These are phyloP conservation scores for Eurystomus gularis DNA, from an alignment of 2,113 vertebrate genomes.

Conservation along the genomic window DNA sequence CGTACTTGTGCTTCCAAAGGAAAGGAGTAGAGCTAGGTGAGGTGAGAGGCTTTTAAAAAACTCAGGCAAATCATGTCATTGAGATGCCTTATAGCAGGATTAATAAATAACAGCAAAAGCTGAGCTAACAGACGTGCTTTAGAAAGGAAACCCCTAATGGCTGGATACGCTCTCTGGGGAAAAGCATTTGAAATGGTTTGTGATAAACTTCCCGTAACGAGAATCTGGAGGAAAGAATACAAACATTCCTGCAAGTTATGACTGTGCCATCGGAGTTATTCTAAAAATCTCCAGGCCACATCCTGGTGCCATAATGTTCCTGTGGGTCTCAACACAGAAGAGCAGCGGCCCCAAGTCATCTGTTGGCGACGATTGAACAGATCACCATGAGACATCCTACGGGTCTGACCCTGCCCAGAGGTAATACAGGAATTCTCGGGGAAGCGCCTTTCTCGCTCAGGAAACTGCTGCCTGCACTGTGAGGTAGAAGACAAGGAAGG, in stretches of 20 bases:
- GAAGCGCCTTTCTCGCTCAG: neutral
- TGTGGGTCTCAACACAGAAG: neutral
- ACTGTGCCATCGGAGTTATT: neutral
- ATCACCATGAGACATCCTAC: neutral
- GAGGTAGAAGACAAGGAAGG: neutral
- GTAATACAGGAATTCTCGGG: rapidly evolving
- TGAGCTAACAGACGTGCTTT: neutral
- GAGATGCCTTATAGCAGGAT: neutral
- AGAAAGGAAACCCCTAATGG: neutral
- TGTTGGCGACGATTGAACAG: neutral
- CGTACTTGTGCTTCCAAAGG: neutral
- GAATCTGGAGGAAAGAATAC: neutral
- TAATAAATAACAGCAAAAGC: neutral
- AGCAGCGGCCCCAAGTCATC: neutral
- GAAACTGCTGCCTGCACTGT: neutral
- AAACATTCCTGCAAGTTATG: neutral
- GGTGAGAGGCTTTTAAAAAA: neutral
- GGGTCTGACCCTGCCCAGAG: neutral
- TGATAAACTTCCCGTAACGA: neutral
- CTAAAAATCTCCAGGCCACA: neutral
- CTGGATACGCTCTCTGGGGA: neutral
- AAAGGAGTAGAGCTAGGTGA: neutral
- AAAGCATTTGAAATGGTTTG: neutral
- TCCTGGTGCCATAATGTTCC: neutral
- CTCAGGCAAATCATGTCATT: neutral